These are phyloP conservation scores for Phasia obesa DNA, from an alignment of 2,888 invertebrate genomes.

Conservation along the genomic window DNA sequence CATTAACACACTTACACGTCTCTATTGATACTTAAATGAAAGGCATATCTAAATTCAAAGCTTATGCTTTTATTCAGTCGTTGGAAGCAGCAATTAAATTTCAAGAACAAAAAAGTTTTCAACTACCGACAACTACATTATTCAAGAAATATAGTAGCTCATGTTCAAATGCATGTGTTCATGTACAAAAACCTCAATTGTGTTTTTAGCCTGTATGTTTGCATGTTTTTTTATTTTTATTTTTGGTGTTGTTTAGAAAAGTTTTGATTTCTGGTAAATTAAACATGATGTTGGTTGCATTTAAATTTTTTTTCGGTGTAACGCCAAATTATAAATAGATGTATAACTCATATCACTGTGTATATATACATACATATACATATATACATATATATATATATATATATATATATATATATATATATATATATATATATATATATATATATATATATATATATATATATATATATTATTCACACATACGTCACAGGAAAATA, in stretches of 20 bases:
- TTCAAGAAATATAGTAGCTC: too few relatives aligned
- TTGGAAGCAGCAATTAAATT: not conserved
- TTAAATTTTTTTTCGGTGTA: not conserved
- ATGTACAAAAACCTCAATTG: not conserved
- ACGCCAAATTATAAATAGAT: constrained; percentile 10
- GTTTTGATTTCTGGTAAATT: not conserved
- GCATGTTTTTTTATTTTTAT: not conserved
- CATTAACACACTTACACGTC: not conserved
- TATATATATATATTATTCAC: too few relatives aligned
- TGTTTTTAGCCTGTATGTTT: not conserved
- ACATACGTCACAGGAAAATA: too few relatives aligned
- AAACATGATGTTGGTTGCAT: constrained; percentile 17
- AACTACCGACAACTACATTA: not conserved
- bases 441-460: too few relatives aligned
- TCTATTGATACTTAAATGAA: not conserved
- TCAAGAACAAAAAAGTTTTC: not conserved
- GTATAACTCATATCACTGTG: constrained; percentile 3
- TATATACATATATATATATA: too few relatives aligned
- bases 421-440: constrained; percentile 9
- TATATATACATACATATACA: not conserved
- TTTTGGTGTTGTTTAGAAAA: not conserved
- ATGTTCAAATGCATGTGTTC: too few relatives aligned
- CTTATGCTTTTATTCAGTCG: not conserved
- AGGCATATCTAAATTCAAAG: not conserved
- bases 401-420: not conserved